A percentile compares a stretch with the other conserved stretches of the same genome.
These are phyloP conservation scores for Pangasius mekongensis DNA, from an alignment of 2,797 vertebrate genomes.

Conservation along the genomic window DNA sequence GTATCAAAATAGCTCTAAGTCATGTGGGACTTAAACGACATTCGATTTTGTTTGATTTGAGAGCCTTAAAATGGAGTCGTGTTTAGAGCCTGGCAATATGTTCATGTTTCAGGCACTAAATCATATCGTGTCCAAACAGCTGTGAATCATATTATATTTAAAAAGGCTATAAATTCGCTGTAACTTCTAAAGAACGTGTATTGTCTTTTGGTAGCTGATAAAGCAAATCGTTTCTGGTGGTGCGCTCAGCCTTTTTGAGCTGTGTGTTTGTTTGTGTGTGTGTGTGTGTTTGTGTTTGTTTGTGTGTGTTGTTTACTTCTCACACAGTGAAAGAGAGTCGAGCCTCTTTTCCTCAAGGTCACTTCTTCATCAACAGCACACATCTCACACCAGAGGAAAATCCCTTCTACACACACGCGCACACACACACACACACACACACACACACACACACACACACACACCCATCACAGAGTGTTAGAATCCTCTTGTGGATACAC, in stretches of 20 bases:
- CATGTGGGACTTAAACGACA: too few species aligned
- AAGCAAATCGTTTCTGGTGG: not conserved
- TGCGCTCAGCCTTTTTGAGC: not conserved
- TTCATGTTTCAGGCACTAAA: not conserved
- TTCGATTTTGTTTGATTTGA: not conserved
- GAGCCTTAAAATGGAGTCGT: not conserved
- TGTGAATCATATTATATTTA: not conserved
- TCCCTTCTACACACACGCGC: too few species aligned
- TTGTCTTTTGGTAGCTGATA: not conserved
- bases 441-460: constrained; percentile 25
- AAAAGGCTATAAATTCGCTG: not conserved
- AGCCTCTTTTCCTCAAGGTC: constrained; percentile 35
- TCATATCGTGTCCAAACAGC: not conserved
- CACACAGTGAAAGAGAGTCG: not conserved
- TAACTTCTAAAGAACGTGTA: not conserved
- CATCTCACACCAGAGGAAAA: constrained; percentile 2
- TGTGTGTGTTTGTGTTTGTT: too few species aligned
- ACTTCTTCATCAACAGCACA: constrained; percentile 14
- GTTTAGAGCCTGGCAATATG: not conserved
- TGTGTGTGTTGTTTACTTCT: not conserved
- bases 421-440: not conserved
- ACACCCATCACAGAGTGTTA: not conserved
- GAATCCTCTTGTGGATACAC: constrained; percentile 11
- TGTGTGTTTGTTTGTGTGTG: not conserved
- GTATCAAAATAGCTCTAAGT: not conserved